Conservation (phyloP, 1,140 invertebrate species). For the Camponotus pennsylvanicus region DNA sequence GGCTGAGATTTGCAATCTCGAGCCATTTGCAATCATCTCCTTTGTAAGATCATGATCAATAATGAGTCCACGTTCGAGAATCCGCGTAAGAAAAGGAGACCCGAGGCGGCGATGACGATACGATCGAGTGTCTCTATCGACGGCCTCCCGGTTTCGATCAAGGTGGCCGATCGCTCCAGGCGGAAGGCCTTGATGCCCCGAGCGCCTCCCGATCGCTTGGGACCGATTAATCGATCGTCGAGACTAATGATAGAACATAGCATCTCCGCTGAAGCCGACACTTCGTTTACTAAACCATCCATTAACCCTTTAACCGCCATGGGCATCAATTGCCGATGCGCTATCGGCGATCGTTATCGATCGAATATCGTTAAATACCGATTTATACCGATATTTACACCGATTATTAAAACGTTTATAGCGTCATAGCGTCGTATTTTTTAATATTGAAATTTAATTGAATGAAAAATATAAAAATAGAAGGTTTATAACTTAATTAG, state of each 20-base stretch:
- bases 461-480: too few relatives aligned
- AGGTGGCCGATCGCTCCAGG: slow-evolving; percentile 81
- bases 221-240: slow-evolving; percentile 36
- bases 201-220: slow-evolving; percentile 46
- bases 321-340: neutral
- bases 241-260: slow-evolving; percentile 16
- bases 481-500: neutral
- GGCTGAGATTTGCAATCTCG: slow-evolving; percentile 28
- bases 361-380: neutral
- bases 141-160: slow-evolving; percentile 77
- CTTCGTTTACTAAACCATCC: slow-evolving; percentile 18
- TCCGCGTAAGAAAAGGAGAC: slow-evolving; percentile 48
- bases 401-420: neutral
- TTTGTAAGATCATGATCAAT: slow-evolving; percentile 36
- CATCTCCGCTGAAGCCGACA: neutral
- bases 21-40: slow-evolving; percentile 38
- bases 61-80: slow-evolving; percentile 47
- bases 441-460: neutral
- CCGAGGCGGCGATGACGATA: slow-evolving; percentile 42
- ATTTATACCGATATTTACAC: neutral
- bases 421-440: neutral
- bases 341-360: slow-evolving; percentile 37
- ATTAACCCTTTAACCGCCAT: slow-evolving; percentile 29
- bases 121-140: slow-evolving; percentile 73
- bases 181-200: slow-evolving; percentile 77